Percentiles rank a stretch among this genome's conserved stretches.
Evolutionary conservation across 2,113 vertebrate genomes (phyloP).

Genomic region (Lutjanus erythropterus): DNA sequence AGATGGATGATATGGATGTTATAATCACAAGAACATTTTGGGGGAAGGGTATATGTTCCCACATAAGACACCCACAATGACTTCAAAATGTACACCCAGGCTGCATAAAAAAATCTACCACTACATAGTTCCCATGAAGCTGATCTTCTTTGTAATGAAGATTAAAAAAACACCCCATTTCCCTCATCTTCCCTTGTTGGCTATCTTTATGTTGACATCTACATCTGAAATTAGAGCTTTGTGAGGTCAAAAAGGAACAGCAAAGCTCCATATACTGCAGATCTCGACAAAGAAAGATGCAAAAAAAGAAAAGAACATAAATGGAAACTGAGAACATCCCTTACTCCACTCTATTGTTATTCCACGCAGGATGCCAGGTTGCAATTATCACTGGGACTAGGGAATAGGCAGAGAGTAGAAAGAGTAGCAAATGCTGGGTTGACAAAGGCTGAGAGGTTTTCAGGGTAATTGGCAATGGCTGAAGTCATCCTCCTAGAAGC

Average conservation of each 20-base stretch:
- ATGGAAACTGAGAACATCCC: constrained; percentile 46
- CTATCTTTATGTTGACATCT: constrained; percentile 30
- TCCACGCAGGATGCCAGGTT: constrained; percentile 64
- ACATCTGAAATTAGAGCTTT: constrained; percentile 24
- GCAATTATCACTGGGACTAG: constrained; percentile 65
- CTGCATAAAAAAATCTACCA: neutral
- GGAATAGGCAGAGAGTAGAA: constrained; percentile 59
- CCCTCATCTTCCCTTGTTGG: neutral
- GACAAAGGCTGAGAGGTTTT: constrained; percentile 63
- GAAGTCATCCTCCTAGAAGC: constrained; percentile 47
- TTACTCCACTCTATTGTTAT: constrained; percentile 59
- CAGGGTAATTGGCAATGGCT: constrained; percentile 60
- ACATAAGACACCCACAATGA: neutral
- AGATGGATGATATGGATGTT: neutral
- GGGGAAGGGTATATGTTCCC: neutral
- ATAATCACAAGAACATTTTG: neutral
- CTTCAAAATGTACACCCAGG: neutral
- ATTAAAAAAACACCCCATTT: neutral
- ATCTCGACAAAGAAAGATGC: constrained; percentile 40
- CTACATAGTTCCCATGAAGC: too few relatives aligned
- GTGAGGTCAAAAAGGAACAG: constrained; percentile 17
- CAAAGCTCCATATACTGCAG: constrained; percentile 18
- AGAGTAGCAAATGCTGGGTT: constrained; percentile 39
- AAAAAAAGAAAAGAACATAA: constrained; percentile 56
- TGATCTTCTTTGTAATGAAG: neutral